These are phyloP conservation scores for Eidolon helvum DNA, from an alignment of 2,113 vertebrate species.

Conservation along the genomic window DNA sequence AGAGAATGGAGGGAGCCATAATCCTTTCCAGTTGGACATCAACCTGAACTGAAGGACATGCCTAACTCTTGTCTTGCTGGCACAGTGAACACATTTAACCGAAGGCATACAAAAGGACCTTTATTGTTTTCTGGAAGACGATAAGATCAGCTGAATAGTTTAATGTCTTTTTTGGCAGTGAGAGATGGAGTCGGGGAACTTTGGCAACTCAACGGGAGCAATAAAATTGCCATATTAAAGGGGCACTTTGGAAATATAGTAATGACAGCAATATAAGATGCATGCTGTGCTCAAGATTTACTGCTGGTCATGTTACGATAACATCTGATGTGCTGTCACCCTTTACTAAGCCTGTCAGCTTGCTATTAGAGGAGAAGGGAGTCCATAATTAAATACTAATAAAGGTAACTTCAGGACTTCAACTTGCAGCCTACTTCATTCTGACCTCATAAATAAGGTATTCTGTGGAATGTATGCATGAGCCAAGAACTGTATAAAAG, in stretches of 20 bases:
- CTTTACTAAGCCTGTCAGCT: not conserved
- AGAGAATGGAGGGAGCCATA: not conserved
- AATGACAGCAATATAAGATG: constrained; percentile 49
- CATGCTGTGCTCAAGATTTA: constrained; percentile 59
- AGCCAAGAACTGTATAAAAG: constrained; percentile 33
- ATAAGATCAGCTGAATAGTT: constrained; percentile 61
- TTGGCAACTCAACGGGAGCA: constrained; percentile 42
- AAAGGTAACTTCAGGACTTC: constrained; percentile 22
- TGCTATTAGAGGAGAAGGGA: not conserved
- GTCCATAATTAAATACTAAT: not conserved
- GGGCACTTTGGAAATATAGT: constrained; percentile 39
- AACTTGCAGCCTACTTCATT: not conserved
- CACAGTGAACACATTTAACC: constrained; percentile 29
- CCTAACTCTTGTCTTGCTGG: constrained; percentile 39
- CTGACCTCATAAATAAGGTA: constrained; percentile 57
- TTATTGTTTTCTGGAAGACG: constrained; percentile 71
- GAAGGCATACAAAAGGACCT: constrained; percentile 54
- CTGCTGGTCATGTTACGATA: constrained; percentile 2
- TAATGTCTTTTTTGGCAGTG: constrained; percentile 68
- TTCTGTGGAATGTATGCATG: not conserved
- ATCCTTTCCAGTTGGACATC: not conserved
- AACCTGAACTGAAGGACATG: constrained; percentile 20
- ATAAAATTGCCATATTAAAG: constrained; percentile 65
- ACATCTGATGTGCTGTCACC: not conserved
- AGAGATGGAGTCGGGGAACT: constrained; percentile 24